A percentile compares a stretch with the other conserved stretches of the same genome.
Conservation (phyloP, 2,888 invertebrate species). For the Sceliomorpha sp. region DNA sequence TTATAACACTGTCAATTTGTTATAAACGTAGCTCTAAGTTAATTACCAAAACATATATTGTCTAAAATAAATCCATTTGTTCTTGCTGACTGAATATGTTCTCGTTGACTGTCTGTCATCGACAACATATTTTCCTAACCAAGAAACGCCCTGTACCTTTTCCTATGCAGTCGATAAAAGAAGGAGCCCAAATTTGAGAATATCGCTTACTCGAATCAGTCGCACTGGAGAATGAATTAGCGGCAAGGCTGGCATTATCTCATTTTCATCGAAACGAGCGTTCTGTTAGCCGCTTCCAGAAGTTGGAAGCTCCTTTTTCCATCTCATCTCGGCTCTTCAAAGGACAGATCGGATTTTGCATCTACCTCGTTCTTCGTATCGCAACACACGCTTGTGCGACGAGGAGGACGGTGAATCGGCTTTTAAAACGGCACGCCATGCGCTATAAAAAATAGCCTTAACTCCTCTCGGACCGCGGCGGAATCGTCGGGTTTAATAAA, state of each 20-base stretch:
- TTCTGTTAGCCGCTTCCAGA: neutral
- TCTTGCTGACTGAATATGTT: too few relatives aligned
- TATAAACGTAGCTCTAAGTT: too few relatives aligned
- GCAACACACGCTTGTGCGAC: slow-evolving; percentile 9
- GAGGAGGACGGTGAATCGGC: slow-evolving; percentile 29
- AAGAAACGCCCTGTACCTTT: too few relatives aligned
- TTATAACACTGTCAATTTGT: too few relatives aligned
- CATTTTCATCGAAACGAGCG: neutral
- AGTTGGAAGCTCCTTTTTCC: slow-evolving; percentile 1
- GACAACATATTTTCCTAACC: too few relatives aligned
- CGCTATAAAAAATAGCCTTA: slow-evolving; percentile 34
- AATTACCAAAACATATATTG: too few relatives aligned
- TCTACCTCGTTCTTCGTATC: neutral
- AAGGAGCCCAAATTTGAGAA: too few relatives aligned
- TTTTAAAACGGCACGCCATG: slow-evolving; percentile 36
- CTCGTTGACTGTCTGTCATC: too few relatives aligned
- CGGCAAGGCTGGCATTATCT: neutral
- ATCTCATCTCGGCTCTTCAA: slow-evolving; percentile 1
- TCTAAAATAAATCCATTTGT: too few relatives aligned
- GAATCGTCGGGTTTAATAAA: slow-evolving; percentile 36
- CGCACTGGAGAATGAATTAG: too few relatives aligned
- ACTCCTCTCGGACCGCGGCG: slow-evolving; percentile 19
- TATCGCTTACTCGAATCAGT: too few relatives aligned
- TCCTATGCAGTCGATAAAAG: too few relatives aligned
- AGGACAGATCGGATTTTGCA: slow-evolving; percentile 4